Base-by-base conservation (phyloP, 2,113 vertebrate species). In the Boulengeromyrus knoepffleri region DNA sequence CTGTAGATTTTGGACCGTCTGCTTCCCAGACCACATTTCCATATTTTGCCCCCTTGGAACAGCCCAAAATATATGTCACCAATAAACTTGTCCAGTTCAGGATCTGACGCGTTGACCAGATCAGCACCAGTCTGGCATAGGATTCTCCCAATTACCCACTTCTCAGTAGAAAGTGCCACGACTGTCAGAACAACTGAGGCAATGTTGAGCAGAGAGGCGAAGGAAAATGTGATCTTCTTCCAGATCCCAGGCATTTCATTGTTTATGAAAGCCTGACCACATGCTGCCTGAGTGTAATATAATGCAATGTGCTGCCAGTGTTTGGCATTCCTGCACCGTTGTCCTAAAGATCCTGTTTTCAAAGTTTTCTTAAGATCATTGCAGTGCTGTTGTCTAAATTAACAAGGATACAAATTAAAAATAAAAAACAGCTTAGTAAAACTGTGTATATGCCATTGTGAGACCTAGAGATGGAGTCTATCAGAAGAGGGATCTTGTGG, bases 101-200 rank as follows among this genome's bases (percentile, higher is more conserved):
- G 96, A 15, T 96, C 94, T 0, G 98, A 98, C 70, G 99, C 99
- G 10, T 99, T 99, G 88, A 99, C 99, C 87, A 99, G 93, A 49
- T 99, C 99, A 17, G 94, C 98, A 66, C 97, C 98, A 0, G 98
- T 99, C 94, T 99, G 97, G 92, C 99, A 99, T 45, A 99, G 95
- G 91, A 97, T 98, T 91, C 95, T 96, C 2, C 97, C 99, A 1
- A 95, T 96, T 91, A 97, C 95, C 99, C 99, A 99, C 90, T 95
- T 96, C 85, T 97, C 97, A 36, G 95, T 97, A 3, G 95, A 96
- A 93, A 99, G 95, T 15, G 97, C 97, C 21, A 96, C 92, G 2
- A 97, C 92, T 92, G 97, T 92, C 86, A 99, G 96, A 77, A 95
- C 88, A 91, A 96, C 97, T 19, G 99, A 99, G 13, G 91, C 94